These are phyloP conservation scores for Conus ventricosus DNA, from an alignment of 1,140 invertebrate species.

Conservation along the genomic window DNA sequence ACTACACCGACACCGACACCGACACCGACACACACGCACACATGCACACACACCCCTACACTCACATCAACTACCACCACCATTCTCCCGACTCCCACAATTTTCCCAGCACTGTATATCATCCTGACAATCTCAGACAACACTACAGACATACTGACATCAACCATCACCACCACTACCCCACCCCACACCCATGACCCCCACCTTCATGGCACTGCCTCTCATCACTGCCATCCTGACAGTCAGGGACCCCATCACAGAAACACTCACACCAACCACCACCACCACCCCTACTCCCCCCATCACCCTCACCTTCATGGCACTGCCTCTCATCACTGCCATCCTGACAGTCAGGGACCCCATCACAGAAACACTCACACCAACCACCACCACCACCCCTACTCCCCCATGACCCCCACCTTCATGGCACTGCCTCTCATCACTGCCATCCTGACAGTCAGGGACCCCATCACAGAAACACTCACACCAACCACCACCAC, in stretches of 20 bases:
- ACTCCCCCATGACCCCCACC: slow-evolving; percentile 10
- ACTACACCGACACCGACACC: no score
- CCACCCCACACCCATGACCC: not conserved
- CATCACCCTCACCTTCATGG: slow-evolving; percentile 6
- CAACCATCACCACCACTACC: not conserved
- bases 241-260: slow-evolving; percentile 43
- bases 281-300: not conserved
- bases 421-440: slow-evolving; percentile 32
- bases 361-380: no score
- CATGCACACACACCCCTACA: no score
- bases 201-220: slow-evolving; percentile 26
- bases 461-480: slow-evolving; percentile 41
- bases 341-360: slow-evolving; percentile 38
- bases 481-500: no score
- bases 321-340: slow-evolving; percentile 40
- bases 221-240: slow-evolving; percentile 43
- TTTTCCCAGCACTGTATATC: no score
- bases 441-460: slow-evolving; percentile 42
- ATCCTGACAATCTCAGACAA: no score
- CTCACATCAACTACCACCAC: no score
- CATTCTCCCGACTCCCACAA: no score
- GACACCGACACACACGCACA: no score
- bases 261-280: no score
- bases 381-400: not conserved
- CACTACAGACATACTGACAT: no score